Conservation (phyloP, 2,797 vertebrate genomes). For the Chromis chromis region DNA sequence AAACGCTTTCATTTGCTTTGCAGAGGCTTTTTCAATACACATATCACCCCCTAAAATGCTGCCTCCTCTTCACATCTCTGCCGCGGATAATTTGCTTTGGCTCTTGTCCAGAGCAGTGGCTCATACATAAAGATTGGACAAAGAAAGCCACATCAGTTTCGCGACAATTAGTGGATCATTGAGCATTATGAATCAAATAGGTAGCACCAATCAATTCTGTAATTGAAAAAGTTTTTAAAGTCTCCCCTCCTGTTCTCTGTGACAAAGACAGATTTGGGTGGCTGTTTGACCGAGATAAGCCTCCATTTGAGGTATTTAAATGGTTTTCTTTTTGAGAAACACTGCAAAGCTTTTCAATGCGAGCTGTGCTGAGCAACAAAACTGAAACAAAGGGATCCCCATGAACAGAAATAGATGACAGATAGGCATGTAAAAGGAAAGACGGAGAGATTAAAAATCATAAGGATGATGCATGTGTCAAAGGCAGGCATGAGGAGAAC, state of each 20-base stretch:
- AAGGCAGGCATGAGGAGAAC: slow-evolving; percentile 7
- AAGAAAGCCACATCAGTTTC: slow-evolving; percentile 29
- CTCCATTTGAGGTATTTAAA: slow-evolving; percentile 13
- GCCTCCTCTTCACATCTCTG: slow-evolving; percentile 8
- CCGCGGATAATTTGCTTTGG: no score
- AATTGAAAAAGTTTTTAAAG: slow-evolving; percentile 48
- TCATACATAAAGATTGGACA: slow-evolving; percentile 41
- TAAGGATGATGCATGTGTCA: slow-evolving; percentile 11
- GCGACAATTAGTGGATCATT: slow-evolving; percentile 41
- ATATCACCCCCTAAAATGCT: neutral
- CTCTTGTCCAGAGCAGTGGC: slow-evolving; percentile 7
- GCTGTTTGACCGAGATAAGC: slow-evolving; percentile 9
- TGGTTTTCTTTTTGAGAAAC: slow-evolving; percentile 3
- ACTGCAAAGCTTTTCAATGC: slow-evolving; percentile 9
- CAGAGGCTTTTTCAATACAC: slow-evolving; percentile 17
- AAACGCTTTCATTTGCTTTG: slow-evolving; percentile 32
- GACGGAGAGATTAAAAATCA: slow-evolving; percentile 18
- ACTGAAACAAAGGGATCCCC: slow-evolving; percentile 12
- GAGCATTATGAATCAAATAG: slow-evolving; percentile 32
- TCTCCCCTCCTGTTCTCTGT: neutral
- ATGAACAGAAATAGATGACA: slow-evolving; percentile 29
- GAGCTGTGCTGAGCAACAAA: neutral
- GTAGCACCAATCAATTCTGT: slow-evolving; percentile 43
- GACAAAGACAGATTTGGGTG: neutral
- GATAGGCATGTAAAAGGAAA: slow-evolving; percentile 6